phyloP scores from a whole-genome alignment of 2,113 vertebrate species.

The Gopherus evgoodei region DNA sequence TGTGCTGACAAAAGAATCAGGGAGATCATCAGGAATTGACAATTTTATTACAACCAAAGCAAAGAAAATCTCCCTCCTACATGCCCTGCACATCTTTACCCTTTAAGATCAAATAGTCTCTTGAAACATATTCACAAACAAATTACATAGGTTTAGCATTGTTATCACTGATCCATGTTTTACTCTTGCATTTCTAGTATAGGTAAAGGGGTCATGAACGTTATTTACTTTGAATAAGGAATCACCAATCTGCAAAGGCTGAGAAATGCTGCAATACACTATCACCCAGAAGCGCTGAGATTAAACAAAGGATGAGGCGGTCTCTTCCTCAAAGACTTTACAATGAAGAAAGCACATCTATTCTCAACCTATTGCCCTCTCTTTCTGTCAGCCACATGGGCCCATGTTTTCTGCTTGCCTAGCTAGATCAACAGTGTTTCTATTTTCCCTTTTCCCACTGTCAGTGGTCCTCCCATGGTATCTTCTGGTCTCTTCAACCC shows the following conservation, averaged over 20 bases:
- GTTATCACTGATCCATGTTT: not conserved
- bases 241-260: not conserved
- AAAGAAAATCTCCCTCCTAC: slow-evolving; percentile 15
- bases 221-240: not conserved
- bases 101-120: slow-evolving; percentile 10
- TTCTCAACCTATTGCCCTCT: not conserved
- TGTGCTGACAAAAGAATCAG: not conserved
- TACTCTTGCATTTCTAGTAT: not conserved
- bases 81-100: not conserved
- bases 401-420: not conserved
- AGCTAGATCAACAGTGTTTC: accelerated
- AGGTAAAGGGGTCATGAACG: not conserved
- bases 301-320: not conserved
- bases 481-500: not conserved
- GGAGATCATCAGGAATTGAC: not conserved
- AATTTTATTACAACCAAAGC: slow-evolving; percentile 2
- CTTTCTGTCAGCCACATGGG: not conserved
- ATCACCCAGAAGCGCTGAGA: not conserved
- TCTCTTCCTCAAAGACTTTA: not conserved
- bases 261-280: not conserved
- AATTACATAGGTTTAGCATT: not conserved
- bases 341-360: not conserved
- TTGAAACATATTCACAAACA: not conserved
- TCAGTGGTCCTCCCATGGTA: not conserved
- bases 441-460: accelerated